Conservation (phyloP, 2,113 vertebrate species). For the Actenoides lindsayi region DNA sequence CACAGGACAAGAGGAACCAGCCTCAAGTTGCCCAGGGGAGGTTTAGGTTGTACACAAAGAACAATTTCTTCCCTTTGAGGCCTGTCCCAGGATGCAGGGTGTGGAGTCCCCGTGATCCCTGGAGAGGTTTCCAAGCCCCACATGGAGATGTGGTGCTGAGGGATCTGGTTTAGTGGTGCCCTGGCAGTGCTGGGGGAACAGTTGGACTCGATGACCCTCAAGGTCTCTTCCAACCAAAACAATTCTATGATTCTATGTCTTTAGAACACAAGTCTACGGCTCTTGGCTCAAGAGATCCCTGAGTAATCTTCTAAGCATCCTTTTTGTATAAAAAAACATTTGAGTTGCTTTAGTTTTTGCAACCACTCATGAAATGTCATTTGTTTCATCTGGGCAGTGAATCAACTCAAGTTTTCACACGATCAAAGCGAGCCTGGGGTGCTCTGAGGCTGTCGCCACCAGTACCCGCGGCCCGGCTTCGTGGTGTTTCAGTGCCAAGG, state of each 20-base stretch:
- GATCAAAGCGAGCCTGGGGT: fast-evolving
- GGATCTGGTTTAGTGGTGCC: background rate
- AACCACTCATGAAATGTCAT: background rate
- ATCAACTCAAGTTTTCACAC: background rate
- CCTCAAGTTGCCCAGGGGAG: too few relatives aligned
- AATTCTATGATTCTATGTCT: background rate
- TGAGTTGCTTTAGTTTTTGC: background rate
- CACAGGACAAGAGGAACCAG: too few relatives aligned
- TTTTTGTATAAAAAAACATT: background rate
- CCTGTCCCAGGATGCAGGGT: background rate
- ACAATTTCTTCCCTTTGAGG: background rate
- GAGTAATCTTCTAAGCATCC: background rate
- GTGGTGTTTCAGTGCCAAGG: background rate
- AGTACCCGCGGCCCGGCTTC: background rate
- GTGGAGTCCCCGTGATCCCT: background rate
- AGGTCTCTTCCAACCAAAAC: background rate
- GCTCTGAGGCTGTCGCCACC: fast-evolving
- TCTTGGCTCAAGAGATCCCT: background rate
- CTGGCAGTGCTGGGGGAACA: background rate
- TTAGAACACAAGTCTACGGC: background rate
- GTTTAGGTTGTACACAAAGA: background rate
- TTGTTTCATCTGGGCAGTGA: background rate
- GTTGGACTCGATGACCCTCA: background rate
- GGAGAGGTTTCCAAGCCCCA: background rate
- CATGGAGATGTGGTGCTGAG: background rate